Evolutionary conservation across 1,140 invertebrate species (phyloP), one percentile per base, ranked within the genome.

Genomic region (Octopus sinensis): DNA sequence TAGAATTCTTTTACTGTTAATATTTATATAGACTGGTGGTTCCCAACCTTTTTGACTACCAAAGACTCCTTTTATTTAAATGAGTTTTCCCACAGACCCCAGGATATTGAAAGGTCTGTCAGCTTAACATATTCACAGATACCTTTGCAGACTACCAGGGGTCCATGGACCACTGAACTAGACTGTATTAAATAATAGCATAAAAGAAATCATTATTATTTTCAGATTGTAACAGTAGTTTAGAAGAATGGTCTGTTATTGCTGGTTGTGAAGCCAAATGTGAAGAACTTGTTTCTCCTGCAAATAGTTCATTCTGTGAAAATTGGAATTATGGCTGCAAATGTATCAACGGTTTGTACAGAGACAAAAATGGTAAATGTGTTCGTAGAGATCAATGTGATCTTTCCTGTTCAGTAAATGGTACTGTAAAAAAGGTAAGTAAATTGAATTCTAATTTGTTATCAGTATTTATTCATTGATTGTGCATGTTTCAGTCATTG

Each of bases 261-360:
- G 68, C 68, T 73, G 68, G 68, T 17, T 73, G 68, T 73, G 68
- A 73, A 73, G 17, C 68, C 17, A 73, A 73, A 73, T 73, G 68
- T 17, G 30, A 6, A n/a, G 68, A 73, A 73, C 17, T 13, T 5
- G 5, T 73, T 10, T 73, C 30, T 13, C 68, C 68, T 6, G 17
- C 68, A 73, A 73, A 73, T 23, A 73, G 30, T 73, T 10, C 68
- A 1, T 23, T 73, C 13, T 73, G 68, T 17, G 68, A 73, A 73
- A 73, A 73, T 23, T 73, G 68, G 68, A 73, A 73, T 13, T 73
- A 73, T 17, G 68, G 68, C 6, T 73, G 68, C 13, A 73, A 17
- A 73, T 73, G 68, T 17, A 23, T 23, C 6, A 23, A 9, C 30
- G 68, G 68, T 73, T 23, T 73, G 9, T 73, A 73, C 68, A 9